phyloP scores from a whole-genome alignment of 2,888 invertebrate species.

The Athalia cordata region DNA sequence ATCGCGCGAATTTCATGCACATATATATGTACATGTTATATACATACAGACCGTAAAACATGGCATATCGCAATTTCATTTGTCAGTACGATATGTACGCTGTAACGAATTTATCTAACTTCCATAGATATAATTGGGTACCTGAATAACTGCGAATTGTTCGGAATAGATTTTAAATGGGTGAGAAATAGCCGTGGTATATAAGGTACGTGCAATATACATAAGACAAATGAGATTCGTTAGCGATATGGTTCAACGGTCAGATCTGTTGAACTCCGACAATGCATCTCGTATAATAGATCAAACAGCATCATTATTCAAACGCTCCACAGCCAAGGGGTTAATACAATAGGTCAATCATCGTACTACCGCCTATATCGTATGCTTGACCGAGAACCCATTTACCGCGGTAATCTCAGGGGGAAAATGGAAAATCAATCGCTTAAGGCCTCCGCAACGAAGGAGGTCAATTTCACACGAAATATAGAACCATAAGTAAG shows the following conservation, averaged over 20 bases:
- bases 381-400: not conserved
- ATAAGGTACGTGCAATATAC: not conserved
- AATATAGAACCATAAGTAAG: no score
- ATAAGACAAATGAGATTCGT: constrained; percentile 45
- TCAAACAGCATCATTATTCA: constrained; percentile 39
- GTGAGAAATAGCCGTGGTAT: not conserved
- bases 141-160: no score
- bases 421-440: not conserved
- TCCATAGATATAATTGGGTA: no score
- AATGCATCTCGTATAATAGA: constrained; percentile 24
- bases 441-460: not conserved
- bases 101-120: no score
- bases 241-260: constrained; percentile 43
- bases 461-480: no score
- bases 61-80: no score
- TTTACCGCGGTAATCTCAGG: not conserved
- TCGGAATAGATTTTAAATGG: no score
- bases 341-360: constrained; percentile 39
- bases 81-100: no score
- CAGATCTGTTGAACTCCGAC: constrained; percentile 40
- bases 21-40: no score
- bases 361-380: not conserved
- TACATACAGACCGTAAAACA: no score
- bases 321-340: constrained; percentile 16
- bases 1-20: no score